These are phyloP conservation scores for Heterochromis multidens DNA, from an alignment of 2,113 vertebrate genomes.

Conservation along the genomic window DNA sequence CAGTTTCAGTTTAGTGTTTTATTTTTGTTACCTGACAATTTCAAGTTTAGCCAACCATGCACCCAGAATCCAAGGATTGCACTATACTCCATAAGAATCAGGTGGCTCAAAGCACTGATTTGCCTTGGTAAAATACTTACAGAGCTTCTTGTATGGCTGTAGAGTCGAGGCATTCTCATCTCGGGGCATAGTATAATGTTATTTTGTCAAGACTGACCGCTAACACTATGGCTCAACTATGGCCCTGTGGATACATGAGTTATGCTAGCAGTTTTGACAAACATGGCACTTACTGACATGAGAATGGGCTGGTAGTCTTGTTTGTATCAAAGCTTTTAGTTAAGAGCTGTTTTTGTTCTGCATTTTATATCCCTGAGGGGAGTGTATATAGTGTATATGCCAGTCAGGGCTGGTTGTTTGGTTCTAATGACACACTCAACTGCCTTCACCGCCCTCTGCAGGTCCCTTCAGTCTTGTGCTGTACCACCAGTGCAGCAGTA, in stretches of 20 bases:
- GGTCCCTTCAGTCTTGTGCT: background rate
- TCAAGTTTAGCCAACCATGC: too few species aligned
- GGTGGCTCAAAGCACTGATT: too few species aligned
- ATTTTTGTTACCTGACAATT: too few species aligned
- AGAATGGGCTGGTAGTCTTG: background rate
- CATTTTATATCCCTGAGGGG: background rate
- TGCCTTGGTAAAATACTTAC: too few species aligned
- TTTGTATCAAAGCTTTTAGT: background rate
- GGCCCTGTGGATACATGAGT: background rate
- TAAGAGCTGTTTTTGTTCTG: background rate
- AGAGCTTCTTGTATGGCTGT: background rate
- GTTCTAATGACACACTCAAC: background rate
- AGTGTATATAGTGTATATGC: background rate
- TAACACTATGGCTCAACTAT: background rate
- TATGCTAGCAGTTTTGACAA: background rate
- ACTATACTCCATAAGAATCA: too few species aligned
- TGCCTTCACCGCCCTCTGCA: background rate
- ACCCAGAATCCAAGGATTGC: too few species aligned
- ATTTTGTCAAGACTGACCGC: background rate
- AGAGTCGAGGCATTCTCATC: background rate
- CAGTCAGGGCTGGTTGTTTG: background rate
- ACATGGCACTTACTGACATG: background rate
- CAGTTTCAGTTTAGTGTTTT: too few species aligned
- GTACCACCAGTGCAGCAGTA: background rate
- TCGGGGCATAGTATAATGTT: background rate